Conservation (phyloP, 2,888 invertebrate species). For the Dascillus cervinus region DNA sequence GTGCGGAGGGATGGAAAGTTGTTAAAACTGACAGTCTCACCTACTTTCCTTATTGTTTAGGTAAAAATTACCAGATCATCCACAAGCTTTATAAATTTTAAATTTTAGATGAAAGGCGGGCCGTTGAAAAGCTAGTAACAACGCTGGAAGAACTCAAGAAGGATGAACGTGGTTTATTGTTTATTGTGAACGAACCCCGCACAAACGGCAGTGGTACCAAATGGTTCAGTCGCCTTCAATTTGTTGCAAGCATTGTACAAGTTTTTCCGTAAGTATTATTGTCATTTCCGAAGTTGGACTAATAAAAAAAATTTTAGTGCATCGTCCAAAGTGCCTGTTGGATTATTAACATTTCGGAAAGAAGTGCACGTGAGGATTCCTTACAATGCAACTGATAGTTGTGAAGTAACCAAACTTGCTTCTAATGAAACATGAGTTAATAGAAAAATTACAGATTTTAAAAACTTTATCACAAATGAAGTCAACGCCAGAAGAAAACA, state of each 20-base stretch:
- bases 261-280: conserved; percentile 1
- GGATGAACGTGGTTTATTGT: not conserved
- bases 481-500: too few species aligned
- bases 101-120: not conserved
- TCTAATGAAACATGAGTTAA: too few species aligned
- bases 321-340: not conserved
- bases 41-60: conserved; percentile 1
- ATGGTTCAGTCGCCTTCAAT: conserved; percentile 1
- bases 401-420: not conserved
- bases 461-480: too few species aligned
- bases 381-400: not conserved
- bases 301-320: too few species aligned
- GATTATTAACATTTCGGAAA: not conserved
- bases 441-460: too few species aligned
- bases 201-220: too few species aligned
- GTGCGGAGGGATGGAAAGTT: not conserved
- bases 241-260: not conserved
- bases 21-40: not conserved
- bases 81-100: too few species aligned
- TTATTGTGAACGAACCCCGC: conserved; percentile 1
- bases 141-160: not conserved
- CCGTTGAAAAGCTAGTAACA: not conserved
- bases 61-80: not conserved
- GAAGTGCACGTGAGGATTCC: not conserved
- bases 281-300: too few species aligned